Conservation (phyloP, 2,797 vertebrate species). For the Natrix natrix region DNA sequence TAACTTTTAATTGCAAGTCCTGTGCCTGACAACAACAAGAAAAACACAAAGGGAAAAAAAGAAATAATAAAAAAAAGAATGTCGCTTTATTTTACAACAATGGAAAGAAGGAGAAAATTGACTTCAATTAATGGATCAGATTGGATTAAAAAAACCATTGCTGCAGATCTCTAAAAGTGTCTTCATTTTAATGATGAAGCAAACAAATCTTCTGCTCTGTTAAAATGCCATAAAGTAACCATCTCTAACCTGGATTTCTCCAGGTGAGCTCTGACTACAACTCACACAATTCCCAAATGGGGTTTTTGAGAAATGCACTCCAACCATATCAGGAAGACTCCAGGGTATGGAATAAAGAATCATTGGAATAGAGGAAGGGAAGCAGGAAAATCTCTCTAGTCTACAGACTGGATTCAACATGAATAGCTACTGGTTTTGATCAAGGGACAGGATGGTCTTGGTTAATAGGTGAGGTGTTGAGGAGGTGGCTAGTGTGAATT, state of each 20-base stretch:
- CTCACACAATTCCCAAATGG: neutral
- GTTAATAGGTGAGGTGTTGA: neutral
- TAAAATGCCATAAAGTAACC: neutral
- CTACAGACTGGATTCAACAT: neutral
- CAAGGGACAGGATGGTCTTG: neutral
- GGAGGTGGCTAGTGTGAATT: neutral
- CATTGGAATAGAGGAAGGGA: neutral
- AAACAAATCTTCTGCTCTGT: neutral
- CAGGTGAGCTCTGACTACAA: neutral
- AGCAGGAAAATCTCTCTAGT: neutral
- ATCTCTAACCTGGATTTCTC: neutral
- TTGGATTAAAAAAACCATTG: neutral
- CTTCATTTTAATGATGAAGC: neutral
- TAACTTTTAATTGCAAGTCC: slow-evolving; percentile 77
- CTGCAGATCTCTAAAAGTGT: neutral
- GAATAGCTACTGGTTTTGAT: neutral
- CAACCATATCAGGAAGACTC: neutral
- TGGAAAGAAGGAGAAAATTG: neutral
- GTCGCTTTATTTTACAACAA: neutral
- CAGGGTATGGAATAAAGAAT: neutral
- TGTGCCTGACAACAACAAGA: slow-evolving; percentile 44
- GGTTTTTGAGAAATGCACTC: neutral
- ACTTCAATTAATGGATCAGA: neutral
- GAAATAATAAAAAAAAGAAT: neutral
- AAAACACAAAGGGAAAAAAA: neutral